A percentile compares a stretch with the other conserved stretches of the same genome.
These are phyloP conservation scores for Catamblyrhynchus diadema DNA, from an alignment of 2,797 vertebrate genomes.

Conservation along the genomic window DNA sequence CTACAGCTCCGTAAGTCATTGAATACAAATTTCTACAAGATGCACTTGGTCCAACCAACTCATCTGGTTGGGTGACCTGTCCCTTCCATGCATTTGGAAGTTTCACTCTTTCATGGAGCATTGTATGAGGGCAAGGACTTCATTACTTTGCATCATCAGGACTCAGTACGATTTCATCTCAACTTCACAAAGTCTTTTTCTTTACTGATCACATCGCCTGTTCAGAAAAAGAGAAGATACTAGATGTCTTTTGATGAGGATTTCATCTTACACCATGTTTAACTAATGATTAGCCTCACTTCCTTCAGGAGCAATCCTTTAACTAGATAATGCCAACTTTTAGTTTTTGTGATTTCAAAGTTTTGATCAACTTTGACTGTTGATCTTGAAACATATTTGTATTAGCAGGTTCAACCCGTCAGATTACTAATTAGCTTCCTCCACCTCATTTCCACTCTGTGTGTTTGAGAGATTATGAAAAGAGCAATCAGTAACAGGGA, in stretches of 20 bases:
- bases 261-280: slow-evolving; percentile 16
- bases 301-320: slow-evolving; percentile 49
- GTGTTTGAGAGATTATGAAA: slow-evolving; percentile 77
- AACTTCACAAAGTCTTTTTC: background rate
- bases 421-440: slow-evolving; percentile 74
- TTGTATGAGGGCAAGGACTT: fast-evolving
- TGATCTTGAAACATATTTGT: slow-evolving; percentile 48
- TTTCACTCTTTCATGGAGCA: background rate
- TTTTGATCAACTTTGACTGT: slow-evolving; percentile 56
- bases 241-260: slow-evolving; percentile 24
- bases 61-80: background rate
- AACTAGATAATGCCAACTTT: slow-evolving; percentile 25
- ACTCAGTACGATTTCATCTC: background rate
- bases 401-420: slow-evolving; percentile 69
- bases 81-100: fast-evolving
- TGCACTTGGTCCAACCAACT: background rate
- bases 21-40: background rate
- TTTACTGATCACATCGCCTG: background rate
- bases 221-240: background rate
- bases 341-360: slow-evolving; percentile 52
- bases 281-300: slow-evolving; percentile 46
- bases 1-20: background rate
- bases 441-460: slow-evolving; percentile 48
- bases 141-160: background rate
- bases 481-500: slow-evolving; percentile 70